Conservation (phyloP, 2,797 vertebrate species). For the Microctenopoma steveboyesi region DNA sequence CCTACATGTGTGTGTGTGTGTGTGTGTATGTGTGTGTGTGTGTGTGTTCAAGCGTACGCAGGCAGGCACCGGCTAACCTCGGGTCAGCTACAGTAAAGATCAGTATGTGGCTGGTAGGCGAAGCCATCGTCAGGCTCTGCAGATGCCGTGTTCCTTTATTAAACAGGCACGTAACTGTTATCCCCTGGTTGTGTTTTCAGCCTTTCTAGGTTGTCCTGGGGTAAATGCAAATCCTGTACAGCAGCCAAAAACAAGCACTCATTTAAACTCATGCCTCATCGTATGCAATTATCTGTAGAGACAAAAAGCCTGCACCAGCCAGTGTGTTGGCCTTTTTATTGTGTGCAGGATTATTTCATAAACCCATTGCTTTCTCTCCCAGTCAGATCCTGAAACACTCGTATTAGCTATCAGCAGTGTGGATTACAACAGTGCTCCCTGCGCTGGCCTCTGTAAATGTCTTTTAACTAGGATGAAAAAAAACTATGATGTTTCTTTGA, state of each 20-base stretch:
- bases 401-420: not conserved
- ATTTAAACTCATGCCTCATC: not conserved
- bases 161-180: constrained; percentile 15
- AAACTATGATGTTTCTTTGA: not conserved
- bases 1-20: constrained; percentile 4
- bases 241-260: constrained; percentile 7
- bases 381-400: not conserved
- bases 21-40: not conserved
- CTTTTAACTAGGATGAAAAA: not conserved
- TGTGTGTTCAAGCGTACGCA: not conserved
- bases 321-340: not conserved
- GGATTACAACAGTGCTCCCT: not conserved
- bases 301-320: not conserved
- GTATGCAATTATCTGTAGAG: constrained; percentile 18
- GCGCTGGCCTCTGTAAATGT: not conserved
- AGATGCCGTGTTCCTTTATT: constrained; percentile 18
- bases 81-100: constrained; percentile 24
- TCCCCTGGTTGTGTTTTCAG: constrained; percentile 17
- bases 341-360: not conserved
- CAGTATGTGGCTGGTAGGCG: constrained; percentile 3
- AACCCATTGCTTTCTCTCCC: not conserved
- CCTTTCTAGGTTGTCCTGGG: constrained; percentile 36
- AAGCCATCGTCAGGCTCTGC: constrained; percentile 14
- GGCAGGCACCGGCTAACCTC: constrained; percentile 18
- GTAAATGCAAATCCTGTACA: constrained; percentile 35